Conservation (phyloP, 2,113 vertebrate genomes). For the Potamarius usumacintae region DNA sequence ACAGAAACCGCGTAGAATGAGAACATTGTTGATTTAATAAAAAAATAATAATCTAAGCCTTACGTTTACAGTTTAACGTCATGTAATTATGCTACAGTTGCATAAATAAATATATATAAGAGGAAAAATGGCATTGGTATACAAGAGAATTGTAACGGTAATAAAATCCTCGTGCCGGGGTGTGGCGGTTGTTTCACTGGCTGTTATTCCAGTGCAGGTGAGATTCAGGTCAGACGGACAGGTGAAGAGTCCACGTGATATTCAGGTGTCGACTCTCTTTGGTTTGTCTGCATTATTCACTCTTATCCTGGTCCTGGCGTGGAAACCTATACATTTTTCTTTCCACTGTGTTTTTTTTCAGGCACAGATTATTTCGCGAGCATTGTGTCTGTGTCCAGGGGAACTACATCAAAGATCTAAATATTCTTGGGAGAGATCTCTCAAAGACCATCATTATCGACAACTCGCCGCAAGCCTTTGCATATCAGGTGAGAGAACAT, state of each 20-base stretch:
- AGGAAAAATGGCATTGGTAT: too few relatives aligned
- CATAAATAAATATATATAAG: neutral
- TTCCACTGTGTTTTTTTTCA: conserved; percentile 55
- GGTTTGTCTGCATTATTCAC: conserved; percentile 5
- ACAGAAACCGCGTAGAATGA: too few relatives aligned
- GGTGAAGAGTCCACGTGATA: neutral
- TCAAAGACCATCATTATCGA: conserved; percentile 99
- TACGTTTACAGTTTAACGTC: neutral
- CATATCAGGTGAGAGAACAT: conserved; percentile 85
- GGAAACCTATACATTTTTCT: neutral
- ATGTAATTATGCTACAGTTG: neutral
- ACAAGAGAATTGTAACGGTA: neutral
- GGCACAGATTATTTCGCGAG: conserved; percentile 97
- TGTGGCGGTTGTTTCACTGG: neutral
- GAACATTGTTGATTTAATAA: too few relatives aligned
- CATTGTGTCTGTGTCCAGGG: conserved; percentile 99
- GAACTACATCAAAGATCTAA: conserved; percentile 99
- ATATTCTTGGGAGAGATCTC: conserved; percentile 97
- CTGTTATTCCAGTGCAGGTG: neutral
- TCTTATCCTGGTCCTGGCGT: neutral
- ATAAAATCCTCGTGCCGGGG: neutral
- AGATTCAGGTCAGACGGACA: neutral
- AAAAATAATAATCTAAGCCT: too few relatives aligned
- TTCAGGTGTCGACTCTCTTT: neutral
- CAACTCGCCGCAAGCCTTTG: conserved; percentile 99